Base-by-base conservation (phyloP, 2,113 vertebrate genomes). In the Cromileptes altivelis region DNA sequence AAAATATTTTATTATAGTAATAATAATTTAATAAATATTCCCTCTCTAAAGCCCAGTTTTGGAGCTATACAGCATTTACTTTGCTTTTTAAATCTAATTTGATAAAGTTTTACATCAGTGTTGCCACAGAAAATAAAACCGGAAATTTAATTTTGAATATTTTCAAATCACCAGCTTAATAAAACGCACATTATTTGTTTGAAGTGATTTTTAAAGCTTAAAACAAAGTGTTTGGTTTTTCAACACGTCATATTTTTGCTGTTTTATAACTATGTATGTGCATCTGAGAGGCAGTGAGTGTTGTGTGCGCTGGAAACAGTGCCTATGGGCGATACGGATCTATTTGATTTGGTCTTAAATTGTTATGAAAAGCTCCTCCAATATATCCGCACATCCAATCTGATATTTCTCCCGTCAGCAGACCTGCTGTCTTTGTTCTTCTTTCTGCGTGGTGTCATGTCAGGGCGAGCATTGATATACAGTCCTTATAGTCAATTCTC, bases 331-430 rank as follows among this genome's bases (percentile, higher is more conserved):
- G n/a, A 37, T 47, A n/a, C 69, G 80, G 15, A 70, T 60, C 71
- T 87, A 77, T 91, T 91, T 91, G 91, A 91, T 90, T 88, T 81
- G 53, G 11, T 69, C 75, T 76, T 85, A 91, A 92, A 82, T 87
- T 85, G 84, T 90, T 89, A 83, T 89, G 88, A 91, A 89, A 86
- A 90, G 84, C 83, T 80, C 13, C 52, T 81, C 74, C 86, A 87
- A 89, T 88, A 85, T 91, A 85, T 91, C 81, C 80, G 2, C 73
- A 21, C 71, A 75, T 79, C 85, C 84, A 81, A 81, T 92, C 61
- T 90, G 84, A 90, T 81, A 71, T 84, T 60, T 72, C 23, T 73
- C 17, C 74, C 74, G 47, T 84, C 82, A 72, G 78, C 52, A 27
- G 19, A 83, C 4, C 49, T 55, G 58, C 72, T 58, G 50, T 75